Evolutionary conservation across 2,113 vertebrate species (phyloP).

Genomic region (Apodemus speciosus): DNA sequence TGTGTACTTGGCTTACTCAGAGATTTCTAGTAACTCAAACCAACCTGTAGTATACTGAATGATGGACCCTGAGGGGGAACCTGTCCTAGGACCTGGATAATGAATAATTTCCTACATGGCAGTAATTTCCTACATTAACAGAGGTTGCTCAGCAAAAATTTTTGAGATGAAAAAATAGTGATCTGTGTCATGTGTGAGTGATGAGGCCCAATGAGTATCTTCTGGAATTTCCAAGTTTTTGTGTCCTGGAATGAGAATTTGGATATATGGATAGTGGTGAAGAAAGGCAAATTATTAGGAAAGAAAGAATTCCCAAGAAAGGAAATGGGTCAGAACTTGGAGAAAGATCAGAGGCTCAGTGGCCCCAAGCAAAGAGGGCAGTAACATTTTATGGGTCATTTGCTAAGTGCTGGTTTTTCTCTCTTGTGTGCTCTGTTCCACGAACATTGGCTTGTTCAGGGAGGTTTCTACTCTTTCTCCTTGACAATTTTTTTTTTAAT

Average conservation of each 20-base stretch:
- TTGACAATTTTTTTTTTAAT: not conserved
- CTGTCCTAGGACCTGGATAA: not conserved
- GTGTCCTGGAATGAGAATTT: not conserved
- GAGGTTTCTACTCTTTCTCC: not conserved
- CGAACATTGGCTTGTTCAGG: not conserved
- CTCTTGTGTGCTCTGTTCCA: not conserved
- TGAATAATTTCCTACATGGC: not conserved
- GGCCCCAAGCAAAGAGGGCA: not conserved
- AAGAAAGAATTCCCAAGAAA: not conserved
- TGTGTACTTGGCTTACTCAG: not conserved
- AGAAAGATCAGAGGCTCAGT: not conserved
- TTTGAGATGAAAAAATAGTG: not conserved
- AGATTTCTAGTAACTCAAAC: not conserved
- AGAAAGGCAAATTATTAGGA: not conserved
- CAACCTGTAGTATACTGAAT: not conserved
- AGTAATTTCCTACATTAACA: not conserved
- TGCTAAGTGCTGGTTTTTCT: not conserved
- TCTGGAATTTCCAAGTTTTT: not conserved
- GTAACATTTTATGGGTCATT: conserved; percentile 5
- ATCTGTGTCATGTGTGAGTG: not conserved
- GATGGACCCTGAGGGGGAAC: not conserved
- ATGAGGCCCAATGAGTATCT: too few species aligned
- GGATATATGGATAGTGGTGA: not conserved
- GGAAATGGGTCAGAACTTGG: not conserved
- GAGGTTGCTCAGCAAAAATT: not conserved